phyloP scores from a whole-genome alignment of 2,888 invertebrate genomes.

The Dioctria linearis region DNA sequence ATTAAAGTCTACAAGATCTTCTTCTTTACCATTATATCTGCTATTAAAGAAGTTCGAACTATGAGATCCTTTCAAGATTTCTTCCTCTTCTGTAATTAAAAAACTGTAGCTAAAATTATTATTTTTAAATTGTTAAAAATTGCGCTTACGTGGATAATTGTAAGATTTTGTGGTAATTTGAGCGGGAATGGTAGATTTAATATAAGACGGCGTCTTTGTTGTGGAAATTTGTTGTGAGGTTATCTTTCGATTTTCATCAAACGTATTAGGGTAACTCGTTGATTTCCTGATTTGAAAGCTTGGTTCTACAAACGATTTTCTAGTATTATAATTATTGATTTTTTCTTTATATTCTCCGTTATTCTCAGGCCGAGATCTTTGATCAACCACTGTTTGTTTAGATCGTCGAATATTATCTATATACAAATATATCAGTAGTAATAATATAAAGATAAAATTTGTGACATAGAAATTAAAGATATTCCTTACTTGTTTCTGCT shows the following conservation, averaged over 20 bases:
- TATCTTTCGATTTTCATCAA: conserved; percentile 1
- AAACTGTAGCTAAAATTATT: background rate
- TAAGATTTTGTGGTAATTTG: conserved; percentile 35
- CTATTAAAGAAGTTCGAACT: conserved; percentile 84
- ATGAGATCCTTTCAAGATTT: conserved; percentile 80
- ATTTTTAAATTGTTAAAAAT: background rate
- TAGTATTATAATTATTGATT: background rate
- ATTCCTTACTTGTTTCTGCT: conserved; percentile 76
- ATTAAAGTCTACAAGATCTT: conserved; percentile 72
- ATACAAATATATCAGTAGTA: background rate
- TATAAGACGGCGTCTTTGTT: conserved; percentile 27
- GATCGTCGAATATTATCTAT: conserved; percentile 64
- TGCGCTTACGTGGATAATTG: conserved; percentile 13
- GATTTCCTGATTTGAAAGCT: conserved; percentile 1
- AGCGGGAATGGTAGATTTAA: conserved; percentile 8
- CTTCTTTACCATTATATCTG: conserved; percentile 75
- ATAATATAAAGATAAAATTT: background rate
- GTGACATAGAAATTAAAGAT: background rate
- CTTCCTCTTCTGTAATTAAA: conserved; percentile 71
- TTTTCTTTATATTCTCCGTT: conserved; percentile 54
- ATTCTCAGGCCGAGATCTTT: conserved; percentile 66
- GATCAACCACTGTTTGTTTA: conserved; percentile 68
- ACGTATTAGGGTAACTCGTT: conserved; percentile 12
- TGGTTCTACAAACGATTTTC: conserved; percentile 2
- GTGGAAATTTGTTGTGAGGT: conserved; percentile 12